Base-by-base conservation (phyloP, 2,113 vertebrate species). In the Isichthys henryi region DNA sequence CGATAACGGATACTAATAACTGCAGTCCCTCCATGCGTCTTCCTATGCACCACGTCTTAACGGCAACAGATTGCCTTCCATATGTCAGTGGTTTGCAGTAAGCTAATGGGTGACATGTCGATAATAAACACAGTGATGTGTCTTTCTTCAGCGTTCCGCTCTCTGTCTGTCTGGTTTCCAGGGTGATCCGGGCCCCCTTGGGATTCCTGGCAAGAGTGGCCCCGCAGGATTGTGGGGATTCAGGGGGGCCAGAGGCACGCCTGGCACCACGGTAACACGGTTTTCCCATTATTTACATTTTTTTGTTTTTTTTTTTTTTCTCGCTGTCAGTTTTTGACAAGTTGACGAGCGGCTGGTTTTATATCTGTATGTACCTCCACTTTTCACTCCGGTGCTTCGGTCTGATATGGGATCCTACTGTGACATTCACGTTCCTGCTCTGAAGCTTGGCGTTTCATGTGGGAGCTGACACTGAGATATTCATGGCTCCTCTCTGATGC, bases 121-220 rank as follows among this genome's bases (percentile, higher is more conserved):
- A 39, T 88, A 66, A 88, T 66, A 66, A 58, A 88, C 39, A 56
- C 10, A 19, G 52, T 2, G 48, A 53, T n/a, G 31, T 88, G 53
- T 88, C 56, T 88, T 88, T 45, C 53, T 56, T 88, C 56, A 62
- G 31, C 0, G 9, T 88, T 15, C 35, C 6, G 43, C 13, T 45
- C 56, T 45, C 13, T 92, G n/a, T 90, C 91, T 43, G 49, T 92
- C 86, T 94, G 90, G 70, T 91, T 92, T 90, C 80, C 91, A 99
- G 98, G 98, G 98, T 77, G 97, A 98, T 74, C 95, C 95, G 8
- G 98, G 98, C 2, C 96, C 97, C 0, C 13, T 90, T 0, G 98
- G 98, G 39, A 89, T 93, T 43, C 50, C 92, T 0, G 97, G 98
- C 1, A 98, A 98, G 93, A 97, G 93, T 85, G 98, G 97, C 2